Base-by-base conservation (phyloP, 2,113 vertebrate species). In the Phrynosoma blainvillii region DNA sequence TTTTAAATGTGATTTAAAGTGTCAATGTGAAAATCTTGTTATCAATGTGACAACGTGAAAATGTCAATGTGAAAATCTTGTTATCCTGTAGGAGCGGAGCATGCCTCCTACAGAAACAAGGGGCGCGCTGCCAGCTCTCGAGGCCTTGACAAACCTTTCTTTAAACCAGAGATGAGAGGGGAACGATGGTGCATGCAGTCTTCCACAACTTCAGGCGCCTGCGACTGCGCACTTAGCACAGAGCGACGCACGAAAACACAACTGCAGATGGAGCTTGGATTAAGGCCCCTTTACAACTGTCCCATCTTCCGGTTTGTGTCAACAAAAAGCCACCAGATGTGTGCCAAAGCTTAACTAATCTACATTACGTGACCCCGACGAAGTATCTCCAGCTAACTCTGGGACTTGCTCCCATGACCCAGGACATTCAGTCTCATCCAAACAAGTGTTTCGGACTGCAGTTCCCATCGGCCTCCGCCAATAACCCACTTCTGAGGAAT, bases 321-420 rank as follows among this genome's bases (percentile, higher is more conserved):
- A 68, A 86, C 65, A 78, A 52, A 52, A 47, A 68, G 18, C 18
- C 30, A 25, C 74, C 13, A 66, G 36, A 2, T 85, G 59, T 78
- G 78, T 78, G 84, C 36, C 36, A 8, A 85, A 62, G 84, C 59
- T 86, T 86, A 86, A 78, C 36, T 78, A 78, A 86, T 86, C 84
- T 78, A 74, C 6, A 68, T 65, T 86, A 86, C 59, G 84, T 86
- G 84, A 78, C 74, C 74, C 74, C 62, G 42, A 32, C 59, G 13
- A 65, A 76, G 76, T 47, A 30, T 18, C 16, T 62, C 3, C 32
- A 40, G 6, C 56, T 65, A 40, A 40, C 62, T 81, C 56, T 65
- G 79, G n/a, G 56, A 20, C 2, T 12, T 2, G n/a, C 30, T 59
- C 25, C 12, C 42, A 20, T 84, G 82, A 84, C 65, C 62, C 62